Evolutionary conservation across 2,113 vertebrate species (phyloP), one percentile per base, ranked within the genome.

Genomic region (Acanthisitta chloris): DNA sequence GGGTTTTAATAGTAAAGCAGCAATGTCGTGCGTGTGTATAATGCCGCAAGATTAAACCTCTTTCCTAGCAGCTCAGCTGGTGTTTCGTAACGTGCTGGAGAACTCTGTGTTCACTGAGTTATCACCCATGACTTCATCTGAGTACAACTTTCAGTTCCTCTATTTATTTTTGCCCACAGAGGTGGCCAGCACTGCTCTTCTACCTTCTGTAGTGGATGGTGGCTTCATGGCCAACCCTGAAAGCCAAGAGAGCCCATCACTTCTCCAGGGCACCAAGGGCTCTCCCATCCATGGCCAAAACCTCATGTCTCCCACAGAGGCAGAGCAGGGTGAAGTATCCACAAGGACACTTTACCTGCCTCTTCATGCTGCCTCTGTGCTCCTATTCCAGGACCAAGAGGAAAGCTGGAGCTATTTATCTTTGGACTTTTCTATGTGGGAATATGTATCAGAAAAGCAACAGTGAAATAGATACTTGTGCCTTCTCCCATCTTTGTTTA

Each of bases 131-230:
- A 92, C 88, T 88, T 96, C 81, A 91, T 18, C 42, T 0, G 0
- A 23, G 31, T 18, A 64, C 58, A 19, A 11, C 21, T 93, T 92
- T 93, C 88, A 61, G 90, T 97, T 97, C 97, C 95, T 90, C 94
- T 77, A n/a, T 94, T 90, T 91, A 64, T 72, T 97, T 96, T 21
- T 74, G 74, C 17, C 5, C 43, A 36, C 14, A 59, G 34, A 49
- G 48, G 28, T 90, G 78, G 55, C 51, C 74, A 77, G 91, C 31
- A 12, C 78, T 73, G 46, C 61, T 86, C 23, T 45, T 38, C 42
- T 76, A n/a, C 66, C 49, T 34, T 66, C 67, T 58, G 26, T 57
- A 74, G 16, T 14, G 24, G 31, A 58, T 24, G 67, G 45, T 23
- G 57, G n/a, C 42, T 73, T 51, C 43, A 16, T 4, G 19, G 43